phyloP scores from a whole-genome alignment of 2,113 vertebrate species.

The Myodes glareolus region DNA sequence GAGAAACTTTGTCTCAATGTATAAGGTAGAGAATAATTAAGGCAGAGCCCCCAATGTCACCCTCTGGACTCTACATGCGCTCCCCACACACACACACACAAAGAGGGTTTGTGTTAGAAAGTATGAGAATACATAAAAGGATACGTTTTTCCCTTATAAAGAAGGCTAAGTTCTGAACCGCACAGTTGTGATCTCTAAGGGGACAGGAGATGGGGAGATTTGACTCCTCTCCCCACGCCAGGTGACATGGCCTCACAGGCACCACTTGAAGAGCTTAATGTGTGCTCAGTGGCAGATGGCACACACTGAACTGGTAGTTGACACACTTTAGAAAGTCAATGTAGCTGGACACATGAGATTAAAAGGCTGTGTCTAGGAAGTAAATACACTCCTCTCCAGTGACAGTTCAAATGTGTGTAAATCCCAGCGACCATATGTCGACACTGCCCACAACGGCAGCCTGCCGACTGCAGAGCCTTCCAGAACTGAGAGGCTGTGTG shows the following conservation, averaged over 20 bases:
- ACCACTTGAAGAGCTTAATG: neutral
- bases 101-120: neutral
- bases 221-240: neutral
- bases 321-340: slow-evolving; percentile 20
- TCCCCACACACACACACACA: neutral
- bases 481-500: slow-evolving; percentile 20
- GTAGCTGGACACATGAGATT: neutral
- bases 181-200: neutral
- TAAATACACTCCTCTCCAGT: slow-evolving; percentile 13
- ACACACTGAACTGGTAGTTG: neutral
- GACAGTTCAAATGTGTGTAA: slow-evolving; percentile 50
- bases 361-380: slow-evolving; percentile 29
- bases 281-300: slow-evolving; percentile 4
- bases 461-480: neutral
- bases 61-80: neutral
- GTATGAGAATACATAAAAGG: neutral
- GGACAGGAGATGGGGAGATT: neutral
- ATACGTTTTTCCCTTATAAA: neutral
- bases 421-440: neutral
- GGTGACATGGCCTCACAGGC: neutral
- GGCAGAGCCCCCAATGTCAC: neutral
- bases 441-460: neutral
- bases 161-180: slow-evolving; percentile 30
- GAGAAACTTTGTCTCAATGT: neutral
- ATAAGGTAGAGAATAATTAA: neutral